Evolutionary conservation across 2,113 vertebrate species (phyloP).

Genomic region (Theristicus caerulescens): DNA sequence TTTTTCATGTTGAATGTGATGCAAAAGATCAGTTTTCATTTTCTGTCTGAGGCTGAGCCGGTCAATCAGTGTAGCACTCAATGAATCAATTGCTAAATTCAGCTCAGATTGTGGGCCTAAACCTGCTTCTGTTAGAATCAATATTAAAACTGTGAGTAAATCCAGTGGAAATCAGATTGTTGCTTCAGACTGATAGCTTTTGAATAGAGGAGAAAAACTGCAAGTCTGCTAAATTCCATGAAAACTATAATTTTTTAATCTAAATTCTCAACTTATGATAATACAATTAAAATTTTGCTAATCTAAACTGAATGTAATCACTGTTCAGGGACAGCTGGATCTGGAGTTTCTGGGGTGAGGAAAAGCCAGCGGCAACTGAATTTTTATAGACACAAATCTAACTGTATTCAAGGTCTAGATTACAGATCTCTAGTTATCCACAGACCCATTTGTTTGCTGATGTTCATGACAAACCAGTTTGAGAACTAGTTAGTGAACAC

Average conservation of each 20-base stretch:
- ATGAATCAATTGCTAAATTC: background rate
- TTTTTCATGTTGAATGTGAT: background rate
- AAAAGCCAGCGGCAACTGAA: background rate
- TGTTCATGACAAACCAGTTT: background rate
- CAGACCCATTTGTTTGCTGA: background rate
- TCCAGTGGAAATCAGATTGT: background rate
- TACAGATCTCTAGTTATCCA: background rate
- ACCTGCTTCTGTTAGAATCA: background rate
- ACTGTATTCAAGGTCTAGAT: background rate
- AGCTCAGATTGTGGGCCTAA: background rate
- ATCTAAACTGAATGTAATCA: background rate
- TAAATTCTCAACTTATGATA: background rate
- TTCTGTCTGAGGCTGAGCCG: background rate
- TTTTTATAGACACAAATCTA: background rate
- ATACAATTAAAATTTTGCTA: background rate
- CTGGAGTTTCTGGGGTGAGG: background rate
- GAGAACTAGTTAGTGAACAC: background rate
- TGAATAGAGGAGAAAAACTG: background rate
- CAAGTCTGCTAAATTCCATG: background rate
- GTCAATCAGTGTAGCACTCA: background rate
- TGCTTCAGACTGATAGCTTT: background rate
- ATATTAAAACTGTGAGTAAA: background rate
- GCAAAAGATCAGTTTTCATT: background rate
- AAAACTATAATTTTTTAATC: background rate
- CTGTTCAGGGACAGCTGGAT: background rate